Percentiles rank a stretch among this genome's conserved stretches.
Conservation (phyloP, 2,888 invertebrate species). For the Aspidapion aeneum region DNA sequence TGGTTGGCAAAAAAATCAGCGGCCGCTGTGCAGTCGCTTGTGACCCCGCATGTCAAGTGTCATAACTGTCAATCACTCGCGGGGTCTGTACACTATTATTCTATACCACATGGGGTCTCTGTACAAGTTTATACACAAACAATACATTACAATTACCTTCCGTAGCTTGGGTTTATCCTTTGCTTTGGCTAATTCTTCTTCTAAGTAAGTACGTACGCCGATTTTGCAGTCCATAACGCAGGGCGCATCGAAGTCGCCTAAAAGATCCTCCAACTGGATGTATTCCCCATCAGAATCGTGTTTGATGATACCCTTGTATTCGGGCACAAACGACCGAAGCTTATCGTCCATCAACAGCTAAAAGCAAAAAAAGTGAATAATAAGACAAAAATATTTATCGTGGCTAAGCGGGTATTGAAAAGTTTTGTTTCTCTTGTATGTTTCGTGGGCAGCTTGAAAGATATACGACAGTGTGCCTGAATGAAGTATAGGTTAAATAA, state of each 20-base stretch:
- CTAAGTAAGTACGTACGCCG: slow-evolving; percentile 90
- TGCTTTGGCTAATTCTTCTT: slow-evolving; percentile 92
- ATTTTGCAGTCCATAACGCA: slow-evolving; percentile 98
- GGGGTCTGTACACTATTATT: too few relatives aligned
- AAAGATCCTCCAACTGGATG: slow-evolving; percentile 87
- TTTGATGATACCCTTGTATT: slow-evolving; percentile 84
- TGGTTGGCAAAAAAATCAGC: too few relatives aligned
- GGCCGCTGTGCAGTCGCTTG: too few relatives aligned
- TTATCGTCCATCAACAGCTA: slow-evolving; percentile 81
- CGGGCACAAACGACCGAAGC: slow-evolving; percentile 85
- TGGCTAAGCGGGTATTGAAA: too few relatives aligned
- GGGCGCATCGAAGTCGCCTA: slow-evolving; percentile 87
- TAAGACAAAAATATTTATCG: neutral
- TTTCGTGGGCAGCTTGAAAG: too few relatives aligned
- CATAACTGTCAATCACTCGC: too few relatives aligned
- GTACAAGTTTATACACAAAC: too few relatives aligned
- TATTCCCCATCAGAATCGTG: slow-evolving; percentile 81
- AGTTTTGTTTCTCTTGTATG: too few relatives aligned
- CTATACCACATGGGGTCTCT: too few relatives aligned
- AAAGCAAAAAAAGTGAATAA: slow-evolving; percentile 9
- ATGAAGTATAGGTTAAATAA: too few relatives aligned
- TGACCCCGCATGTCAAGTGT: too few relatives aligned
- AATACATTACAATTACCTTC: slow-evolving; percentile 64
- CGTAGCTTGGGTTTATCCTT: slow-evolving; percentile 90
- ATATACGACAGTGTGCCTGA: too few relatives aligned